Base-by-base conservation (phyloP, 2,888 invertebrate species). In the Agrotis exclamationis region DNA sequence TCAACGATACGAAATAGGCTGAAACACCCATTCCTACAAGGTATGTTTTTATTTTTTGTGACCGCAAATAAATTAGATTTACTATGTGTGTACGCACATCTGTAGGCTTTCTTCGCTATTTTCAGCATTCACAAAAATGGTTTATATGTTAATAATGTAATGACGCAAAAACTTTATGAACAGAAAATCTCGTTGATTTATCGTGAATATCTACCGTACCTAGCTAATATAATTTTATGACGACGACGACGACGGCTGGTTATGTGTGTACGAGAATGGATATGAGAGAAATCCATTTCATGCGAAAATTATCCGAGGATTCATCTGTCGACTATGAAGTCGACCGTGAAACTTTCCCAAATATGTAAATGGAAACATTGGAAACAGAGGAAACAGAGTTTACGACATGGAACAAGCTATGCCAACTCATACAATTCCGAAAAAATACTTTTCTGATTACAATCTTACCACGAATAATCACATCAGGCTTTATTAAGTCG, bases 301-400 rank as follows among this genome's bases (percentile, higher is more conserved):
- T 85, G 83, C 76, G 85, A 89, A 88, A 87, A 89, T 89, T 87
- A 88, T 87, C 87, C 86, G 70, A 85, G 78, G 76, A 79, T 82
- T 87, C 88, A 87, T 89, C 86, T 88, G 89, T 85, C 84, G 86
- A 84, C 85, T 84, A 88, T 87, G 85, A 89, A 86, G 77, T 86
- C 83, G 82, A 82, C 85, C 79, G 85, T 87, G 86, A 86, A 87
- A 86, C 86, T 85, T 85, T 70, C 79, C 77, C 80, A 84, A 89
- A 87, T 88, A 90, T 88, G 89, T 88, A 87, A 88, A 90, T 89
- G 86, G 84, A 82, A 86, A 86, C 87, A 89, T 89, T 87, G 85
- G 87, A 84, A 89, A 89, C 88, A 89, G 89, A 88, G 83, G 74
- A 76, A 69, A 73, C 70, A 74, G 79, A 82, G 80, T 85, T 87